A percentile compares a stretch with the other conserved stretches of the same genome.
Conservation (phyloP, 2,113 vertebrate species). For the Cyanocitta stelleri region DNA sequence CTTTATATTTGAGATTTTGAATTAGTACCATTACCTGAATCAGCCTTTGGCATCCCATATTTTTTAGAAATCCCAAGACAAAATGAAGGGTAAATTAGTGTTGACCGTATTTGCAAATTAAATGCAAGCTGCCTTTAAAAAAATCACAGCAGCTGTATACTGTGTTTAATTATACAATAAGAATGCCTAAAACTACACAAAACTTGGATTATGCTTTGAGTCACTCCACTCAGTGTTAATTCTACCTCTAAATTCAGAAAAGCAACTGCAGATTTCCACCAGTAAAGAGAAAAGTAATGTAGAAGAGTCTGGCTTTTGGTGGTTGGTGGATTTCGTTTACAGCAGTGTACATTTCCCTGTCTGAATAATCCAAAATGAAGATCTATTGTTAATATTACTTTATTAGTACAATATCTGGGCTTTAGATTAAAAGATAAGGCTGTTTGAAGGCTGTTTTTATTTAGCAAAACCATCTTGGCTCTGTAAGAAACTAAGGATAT, state of each 20-base stretch:
- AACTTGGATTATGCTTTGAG: not conserved
- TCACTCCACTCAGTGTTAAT: not conserved
- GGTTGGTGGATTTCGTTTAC: not conserved
- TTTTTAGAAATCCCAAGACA: not conserved
- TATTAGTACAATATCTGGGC: not conserved
- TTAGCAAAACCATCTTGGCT: not conserved
- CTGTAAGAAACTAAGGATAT: not conserved
- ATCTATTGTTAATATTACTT: not conserved
- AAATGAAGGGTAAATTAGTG: not conserved
- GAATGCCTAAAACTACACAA: not conserved
- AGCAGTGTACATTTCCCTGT: not conserved
- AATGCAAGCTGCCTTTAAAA: not conserved
- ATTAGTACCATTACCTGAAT: not conserved
- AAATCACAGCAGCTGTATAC: not conserved
- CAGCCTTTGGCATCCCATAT: not conserved
- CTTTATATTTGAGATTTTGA: not conserved
- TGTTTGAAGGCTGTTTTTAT: not conserved
- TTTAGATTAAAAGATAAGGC: not conserved
- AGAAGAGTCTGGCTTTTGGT: not conserved
- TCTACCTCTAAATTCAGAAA: not conserved
- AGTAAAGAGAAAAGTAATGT: not conserved
- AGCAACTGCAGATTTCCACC: not conserved
- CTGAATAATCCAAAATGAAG: not conserved
- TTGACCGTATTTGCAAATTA: not conserved
- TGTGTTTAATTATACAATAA: not conserved